Base-by-base conservation (phyloP, 2,113 vertebrate genomes). In the Bubo scandiacus region DNA sequence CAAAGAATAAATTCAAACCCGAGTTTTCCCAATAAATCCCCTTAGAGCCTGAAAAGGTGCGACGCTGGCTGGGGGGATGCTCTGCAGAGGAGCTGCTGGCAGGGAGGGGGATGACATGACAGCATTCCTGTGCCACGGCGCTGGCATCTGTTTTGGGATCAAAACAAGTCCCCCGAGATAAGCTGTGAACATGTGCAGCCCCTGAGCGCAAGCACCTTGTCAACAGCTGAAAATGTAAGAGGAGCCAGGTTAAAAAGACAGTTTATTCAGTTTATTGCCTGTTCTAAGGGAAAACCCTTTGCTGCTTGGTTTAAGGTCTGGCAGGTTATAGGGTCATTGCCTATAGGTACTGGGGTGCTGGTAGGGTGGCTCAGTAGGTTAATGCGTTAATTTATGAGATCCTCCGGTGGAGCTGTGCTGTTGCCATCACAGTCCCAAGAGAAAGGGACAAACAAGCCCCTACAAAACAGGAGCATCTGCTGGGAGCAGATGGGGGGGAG, bases 381-480 rank as follows among this genome's bases (percentile, higher is more conserved):
- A 68, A 67, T 1, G 6, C 20, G n/a, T 30, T 63, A 22, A 61
- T 52, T 89, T 74, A 34, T 13, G 34, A 87, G 83, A 19, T 63
- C 27, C 80, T 74, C 51, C 2, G 18, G 22, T 51, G 47, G 11
- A 68, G 12, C 15, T 61, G 81, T 82, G 81, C 73, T 1, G 38
- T 40, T 88, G 83, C 65, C 70, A 70, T 29, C 1, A 0, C 74
- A 47, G 55, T 19, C 26, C 73, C 3, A 5, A 78, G 66, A 59
- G 91, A 92, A 89, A 96, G 89, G 84, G 84, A 94, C 95, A 97
- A 97, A 96, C 94, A 96, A 94, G 73, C 38, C 88, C 88, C 91
- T 93, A 19, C 79, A 97, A 97, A 96, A 96, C 96, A 97, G 42
- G 23, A 96, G 74, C 96, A 97, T 96, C 96, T 97, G 97, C 85